Percentiles rank a stretch among this genome's conserved stretches.
These are phyloP conservation scores for Amphiprion clarkii DNA, from an alignment of 2,797 vertebrate genomes.

Conservation along the genomic window DNA sequence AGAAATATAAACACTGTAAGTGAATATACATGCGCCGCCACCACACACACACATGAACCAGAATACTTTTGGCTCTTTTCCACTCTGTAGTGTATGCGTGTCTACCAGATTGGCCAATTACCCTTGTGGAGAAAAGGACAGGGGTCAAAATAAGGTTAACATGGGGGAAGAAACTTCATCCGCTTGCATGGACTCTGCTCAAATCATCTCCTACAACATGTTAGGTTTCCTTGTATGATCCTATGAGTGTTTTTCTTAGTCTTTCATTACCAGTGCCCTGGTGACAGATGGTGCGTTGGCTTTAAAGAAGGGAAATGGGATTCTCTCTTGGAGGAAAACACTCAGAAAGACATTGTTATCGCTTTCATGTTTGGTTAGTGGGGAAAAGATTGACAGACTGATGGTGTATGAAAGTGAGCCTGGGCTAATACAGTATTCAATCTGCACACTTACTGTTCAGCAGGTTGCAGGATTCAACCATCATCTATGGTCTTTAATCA, in stretches of 20 bases:
- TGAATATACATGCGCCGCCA: constrained; percentile 14
- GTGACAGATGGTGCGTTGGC: constrained; percentile 62
- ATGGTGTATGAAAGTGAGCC: constrained; percentile 37
- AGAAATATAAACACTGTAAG: constrained; percentile 40
- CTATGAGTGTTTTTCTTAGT: constrained; percentile 38
- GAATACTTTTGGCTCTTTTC: constrained; percentile 54
- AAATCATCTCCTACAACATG: constrained; percentile 49
- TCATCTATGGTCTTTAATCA: constrained; percentile 76
- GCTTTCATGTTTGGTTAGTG: constrained; percentile 44
- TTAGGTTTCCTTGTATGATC: constrained; percentile 41
- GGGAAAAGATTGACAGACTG: constrained; percentile 55
- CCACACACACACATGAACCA: constrained; percentile 18
- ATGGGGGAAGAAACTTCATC: constrained; percentile 58
- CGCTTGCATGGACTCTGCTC: constrained; percentile 44
- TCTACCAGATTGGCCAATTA: constrained; percentile 66
- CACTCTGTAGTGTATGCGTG: constrained; percentile 45
- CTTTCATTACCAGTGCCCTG: constrained; percentile 53
- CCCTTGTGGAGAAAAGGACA: constrained; percentile 56
- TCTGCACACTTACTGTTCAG: constrained; percentile 58
- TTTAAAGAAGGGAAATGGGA: constrained; percentile 55
- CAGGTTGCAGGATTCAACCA: constrained; percentile 62
- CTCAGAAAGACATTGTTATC: constrained; percentile 51
- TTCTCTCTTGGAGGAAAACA: constrained; percentile 54
- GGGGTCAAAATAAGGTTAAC: constrained; percentile 62
- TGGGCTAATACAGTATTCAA: constrained; percentile 44